Conservation (phyloP, 1,140 invertebrate species). For the Nylanderia fulva region DNA sequence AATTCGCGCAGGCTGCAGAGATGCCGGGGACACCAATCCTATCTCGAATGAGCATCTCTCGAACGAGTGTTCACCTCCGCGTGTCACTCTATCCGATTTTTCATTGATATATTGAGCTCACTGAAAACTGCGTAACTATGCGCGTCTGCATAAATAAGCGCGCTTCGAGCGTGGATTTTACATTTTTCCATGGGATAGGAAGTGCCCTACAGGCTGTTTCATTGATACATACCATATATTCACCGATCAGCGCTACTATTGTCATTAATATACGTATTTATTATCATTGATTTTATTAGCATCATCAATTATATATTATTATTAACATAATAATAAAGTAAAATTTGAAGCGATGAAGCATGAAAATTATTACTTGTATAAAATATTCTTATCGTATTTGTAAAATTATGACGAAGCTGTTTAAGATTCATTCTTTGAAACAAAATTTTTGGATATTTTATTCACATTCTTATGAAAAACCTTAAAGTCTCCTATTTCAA, state of each 20-base stretch:
- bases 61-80: conserved; percentile 25
- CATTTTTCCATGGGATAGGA: background rate
- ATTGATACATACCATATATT: too few relatives aligned
- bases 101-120: conserved; percentile 55
- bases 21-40: conserved; percentile 64
- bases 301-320: too few relatives aligned
- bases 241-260: too few relatives aligned
- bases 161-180: background rate
- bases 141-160: conserved; percentile 22
- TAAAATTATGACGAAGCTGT: background rate
- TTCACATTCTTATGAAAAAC: too few relatives aligned
- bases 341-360: background rate
- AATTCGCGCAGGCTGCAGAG: conserved; percentile 46
- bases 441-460: background rate
- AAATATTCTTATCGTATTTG: background rate
- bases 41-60: conserved; percentile 66
- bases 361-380: background rate
- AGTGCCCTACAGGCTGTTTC: background rate
- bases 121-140: conserved; percentile 34
- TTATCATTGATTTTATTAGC: background rate
- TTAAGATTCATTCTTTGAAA: background rate
- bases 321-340: background rate
- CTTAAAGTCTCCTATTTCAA: background rate
- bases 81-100: conserved; percentile 42
- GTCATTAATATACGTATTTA: conserved; percentile 23